Conservation (phyloP, 2,797 vertebrate species). For the Hozukius guyotensis region DNA sequence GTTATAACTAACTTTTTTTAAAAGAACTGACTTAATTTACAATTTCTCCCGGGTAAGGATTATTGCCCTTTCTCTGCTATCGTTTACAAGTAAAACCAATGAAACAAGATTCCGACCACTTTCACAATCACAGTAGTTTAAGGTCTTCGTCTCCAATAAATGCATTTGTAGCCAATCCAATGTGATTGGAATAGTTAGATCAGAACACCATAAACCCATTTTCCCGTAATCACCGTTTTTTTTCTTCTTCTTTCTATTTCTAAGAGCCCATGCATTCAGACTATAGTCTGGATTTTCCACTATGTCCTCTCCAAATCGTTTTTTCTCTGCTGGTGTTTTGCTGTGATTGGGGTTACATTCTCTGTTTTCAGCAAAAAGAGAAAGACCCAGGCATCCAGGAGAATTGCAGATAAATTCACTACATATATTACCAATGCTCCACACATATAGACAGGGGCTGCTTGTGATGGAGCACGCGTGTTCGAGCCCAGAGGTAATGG, state of each 20-base stretch:
- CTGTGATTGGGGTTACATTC: constrained; percentile 9
- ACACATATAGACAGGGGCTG: constrained; percentile 50
- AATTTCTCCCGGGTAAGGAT: constrained; percentile 3
- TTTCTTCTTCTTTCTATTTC: background rate
- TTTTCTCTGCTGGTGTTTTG: constrained; percentile 26
- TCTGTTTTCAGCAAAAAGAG: constrained; percentile 26
- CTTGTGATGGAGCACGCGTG: constrained; percentile 62
- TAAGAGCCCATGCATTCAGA: background rate
- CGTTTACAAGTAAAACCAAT: constrained; percentile 38
- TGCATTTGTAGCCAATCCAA: constrained; percentile 27
- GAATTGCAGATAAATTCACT: constrained; percentile 53
- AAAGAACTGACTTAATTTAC: constrained; percentile 8
- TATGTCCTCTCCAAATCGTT: background rate
- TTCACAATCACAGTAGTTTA: constrained; percentile 36
- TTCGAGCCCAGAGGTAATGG: constrained; percentile 78
- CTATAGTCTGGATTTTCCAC: background rate
- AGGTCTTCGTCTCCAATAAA: constrained; percentile 35
- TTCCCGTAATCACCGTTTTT: constrained; percentile 1
- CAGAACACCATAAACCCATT: constrained; percentile 50
- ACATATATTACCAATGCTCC: constrained; percentile 59
- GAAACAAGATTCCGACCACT: constrained; percentile 12
- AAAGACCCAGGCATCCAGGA: constrained; percentile 28
- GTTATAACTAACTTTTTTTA: constrained; percentile 20
- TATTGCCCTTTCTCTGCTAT: background rate
- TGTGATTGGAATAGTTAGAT: constrained; percentile 60